Conservation (phyloP, 2,888 invertebrate genomes). For the Athrips mouffetella region DNA sequence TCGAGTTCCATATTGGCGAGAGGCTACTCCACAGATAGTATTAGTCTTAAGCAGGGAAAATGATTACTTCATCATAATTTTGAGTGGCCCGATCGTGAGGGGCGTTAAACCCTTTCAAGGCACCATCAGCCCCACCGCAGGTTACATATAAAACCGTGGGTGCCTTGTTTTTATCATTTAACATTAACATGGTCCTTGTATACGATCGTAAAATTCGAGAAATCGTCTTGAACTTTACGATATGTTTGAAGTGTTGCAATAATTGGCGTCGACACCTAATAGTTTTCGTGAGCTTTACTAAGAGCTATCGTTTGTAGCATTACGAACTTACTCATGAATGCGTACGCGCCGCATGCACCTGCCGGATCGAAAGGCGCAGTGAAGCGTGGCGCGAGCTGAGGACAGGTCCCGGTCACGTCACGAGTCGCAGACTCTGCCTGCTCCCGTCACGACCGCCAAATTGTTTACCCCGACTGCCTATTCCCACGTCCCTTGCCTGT, state of each 20-base stretch:
- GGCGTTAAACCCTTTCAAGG: slow-evolving; percentile 30
- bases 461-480: slow-evolving; percentile 30
- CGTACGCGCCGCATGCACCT: slow-evolving; percentile 45
- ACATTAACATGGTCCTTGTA: not conserved
- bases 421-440: slow-evolving; percentile 30
- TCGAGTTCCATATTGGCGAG: too few relatives aligned
- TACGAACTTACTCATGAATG: too few relatives aligned
- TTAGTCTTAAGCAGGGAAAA: slow-evolving; percentile 23
- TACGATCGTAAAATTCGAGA: not conserved
- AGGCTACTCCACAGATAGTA: slow-evolving; percentile 22
- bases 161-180: not conserved
- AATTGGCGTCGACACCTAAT: too few relatives aligned
- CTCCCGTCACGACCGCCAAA: slow-evolving; percentile 48
- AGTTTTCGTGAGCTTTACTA: too few relatives aligned
- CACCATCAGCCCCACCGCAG: slow-evolving; percentile 26
- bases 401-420: slow-evolving; percentile 45
- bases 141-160: slow-evolving; percentile 24
- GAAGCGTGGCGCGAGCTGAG: slow-evolving; percentile 52
- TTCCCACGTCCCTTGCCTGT: not conserved
- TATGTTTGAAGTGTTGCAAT: too few relatives aligned
- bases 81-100: slow-evolving; percentile 24
- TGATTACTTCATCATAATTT: slow-evolving; percentile 36
- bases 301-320: too few relatives aligned
- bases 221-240: too few relatives aligned
- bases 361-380: slow-evolving; percentile 58